Evolutionary conservation across 2,797 vertebrate species (phyloP), one percentile per base, ranked within the genome.

Genomic region (Neostethus bicornis): DNA sequence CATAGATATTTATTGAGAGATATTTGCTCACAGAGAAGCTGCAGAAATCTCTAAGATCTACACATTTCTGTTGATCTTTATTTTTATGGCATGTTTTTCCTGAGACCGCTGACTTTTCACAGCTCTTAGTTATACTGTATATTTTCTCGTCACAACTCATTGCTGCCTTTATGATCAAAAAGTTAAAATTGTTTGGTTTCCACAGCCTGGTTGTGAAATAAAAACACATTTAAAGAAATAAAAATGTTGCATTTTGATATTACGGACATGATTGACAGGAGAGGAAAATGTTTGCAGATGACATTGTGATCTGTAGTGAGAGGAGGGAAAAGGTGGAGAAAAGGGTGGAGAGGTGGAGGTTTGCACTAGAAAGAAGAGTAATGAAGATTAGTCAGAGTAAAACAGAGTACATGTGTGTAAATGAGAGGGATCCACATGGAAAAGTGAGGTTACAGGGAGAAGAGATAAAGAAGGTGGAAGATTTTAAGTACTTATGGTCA

Each of bases 91-190:
- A 62, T 50, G 49, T 48, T 5, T 61, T 62, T 60, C 44, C 55
- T 44, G 67, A 73, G 73, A 76, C 66, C 67, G 73, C 63, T 84
- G 81, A 86, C 81, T 78, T 87, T 84, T 81, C 31, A 46, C 44
- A 59, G 55, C 63, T 55, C 58, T 14, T 44, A 81, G 77, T 23
- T 14, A 14, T 29, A 63, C 65, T 57, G 61, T n/a, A n/a, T n/a
- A n/a, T 76, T 51, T 76, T 45, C 42, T 70, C 61, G 60, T 67
- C 66, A 77, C 58, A 69, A 73, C 51, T 64, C 67, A 32, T 51
- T 2, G 45, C 58, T 61, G 62, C 41, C 48, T 51, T 2, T 56
- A 62, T 81, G 70, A 73, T 75, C 57, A 75, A 70, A 84, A 70
- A 75, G 73, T 61, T 69, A 63, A 63, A 66, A 19, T 32, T 62